Base-by-base conservation (phyloP, 2,113 vertebrate genomes). In the Mohoua ochrocephala region DNA sequence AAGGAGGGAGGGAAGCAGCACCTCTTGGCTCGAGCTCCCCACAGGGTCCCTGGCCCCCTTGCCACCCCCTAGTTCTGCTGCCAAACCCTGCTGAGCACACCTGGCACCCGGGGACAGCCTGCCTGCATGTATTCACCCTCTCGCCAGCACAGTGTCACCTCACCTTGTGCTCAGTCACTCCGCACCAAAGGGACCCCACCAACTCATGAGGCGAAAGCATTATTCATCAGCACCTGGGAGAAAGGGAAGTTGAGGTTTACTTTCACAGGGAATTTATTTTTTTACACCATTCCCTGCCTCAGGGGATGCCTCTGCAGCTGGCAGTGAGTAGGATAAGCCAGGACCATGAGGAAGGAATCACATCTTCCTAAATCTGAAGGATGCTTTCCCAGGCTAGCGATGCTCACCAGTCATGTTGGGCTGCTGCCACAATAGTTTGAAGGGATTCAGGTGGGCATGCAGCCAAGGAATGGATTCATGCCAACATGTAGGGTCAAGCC, bases 11-110 rank as follows among this genome's bases (percentile, higher is more conserved):
- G 21, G 59, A 86, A 70, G 26, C 11, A 63, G 31, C 35, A 47
- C 1, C 20, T 4, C 2, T 44, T 47, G 84, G 13, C 56, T 70
- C 0, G 0, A 67, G 39, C 10, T 57, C 18, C 11, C 35, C 41
- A 19, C 26, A 20, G 6, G 9, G 24, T 54, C 21, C 14, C 19
- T 7, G 4, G 10, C 5, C 15, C 14, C 18, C n/a, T 49, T 69
- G 5, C 10, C 39, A 45, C 4, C n/a, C n/a, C 30, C 16, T 39
- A 33, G 10, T 24, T 91, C 31, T 76, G 8, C 76, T 85, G 31
- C 30, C 75, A 86, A 33, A 54, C 8, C 30, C 53, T 63, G 13
- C 4, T 54, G n/a, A 11, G 15, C 45, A 81, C 23, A 65, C 1
- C 2, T 0, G 24, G 16, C 7, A 5, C 28, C 9, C 13, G 52